Evolutionary conservation across 2,797 vertebrate genomes (phyloP).

Genomic region (Cossypha niveicapilla): DNA sequence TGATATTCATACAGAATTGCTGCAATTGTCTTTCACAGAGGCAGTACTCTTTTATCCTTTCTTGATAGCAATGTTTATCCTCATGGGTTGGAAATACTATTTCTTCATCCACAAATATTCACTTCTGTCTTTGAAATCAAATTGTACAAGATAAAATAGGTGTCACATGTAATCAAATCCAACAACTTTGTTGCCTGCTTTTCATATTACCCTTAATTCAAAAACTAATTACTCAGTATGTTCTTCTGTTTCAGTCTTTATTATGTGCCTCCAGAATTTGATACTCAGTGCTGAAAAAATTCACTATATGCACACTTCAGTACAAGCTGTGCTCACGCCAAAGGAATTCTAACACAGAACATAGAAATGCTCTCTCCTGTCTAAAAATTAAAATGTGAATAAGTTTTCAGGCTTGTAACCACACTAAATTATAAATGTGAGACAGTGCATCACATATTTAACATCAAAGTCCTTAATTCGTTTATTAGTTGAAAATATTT

Average conservation of each 20-base stretch:
- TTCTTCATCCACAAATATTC: not conserved
- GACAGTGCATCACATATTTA: not conserved
- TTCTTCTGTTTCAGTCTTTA: constrained; percentile 14
- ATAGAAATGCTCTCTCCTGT: constrained; percentile 14
- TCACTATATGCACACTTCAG: not conserved
- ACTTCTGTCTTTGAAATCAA: constrained; percentile 24
- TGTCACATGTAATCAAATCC: not conserved
- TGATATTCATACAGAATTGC: not conserved
- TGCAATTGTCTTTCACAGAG: not conserved
- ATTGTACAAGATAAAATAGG: constrained; percentile 16
- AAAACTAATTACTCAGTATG: not conserved
- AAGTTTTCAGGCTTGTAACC: not conserved
- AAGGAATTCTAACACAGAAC: constrained; percentile 7
- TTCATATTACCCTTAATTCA: not conserved
- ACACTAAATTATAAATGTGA: constrained; percentile 33
- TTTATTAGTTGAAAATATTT: constrained; percentile 16
- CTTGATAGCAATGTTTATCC: not conserved
- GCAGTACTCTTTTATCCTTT: not conserved
- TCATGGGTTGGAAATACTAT: not conserved
- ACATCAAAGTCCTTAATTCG: not conserved
- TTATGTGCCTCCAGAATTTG: not conserved
- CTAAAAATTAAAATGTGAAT: constrained; percentile 21
- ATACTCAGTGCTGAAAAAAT: not conserved
- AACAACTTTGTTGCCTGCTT: not conserved
- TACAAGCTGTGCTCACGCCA: not conserved